phyloP scores from a whole-genome alignment of 2,113 vertebrate species.

The Myotis brandtii region DNA sequence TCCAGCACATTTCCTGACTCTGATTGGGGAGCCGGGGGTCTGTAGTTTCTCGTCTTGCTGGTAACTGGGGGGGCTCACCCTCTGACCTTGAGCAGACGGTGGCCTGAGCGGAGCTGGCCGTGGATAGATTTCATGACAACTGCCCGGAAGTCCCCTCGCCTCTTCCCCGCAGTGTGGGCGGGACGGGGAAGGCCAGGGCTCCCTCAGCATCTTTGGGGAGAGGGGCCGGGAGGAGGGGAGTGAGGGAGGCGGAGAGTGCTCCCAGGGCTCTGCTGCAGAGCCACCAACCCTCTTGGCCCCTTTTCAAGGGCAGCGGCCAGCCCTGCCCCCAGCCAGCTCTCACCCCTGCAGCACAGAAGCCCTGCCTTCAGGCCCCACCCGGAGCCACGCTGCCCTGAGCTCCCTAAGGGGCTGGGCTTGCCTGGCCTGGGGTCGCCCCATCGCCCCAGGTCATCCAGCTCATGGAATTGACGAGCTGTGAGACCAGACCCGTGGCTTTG shows the following conservation, averaged over 20 bases:
- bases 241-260: accelerated
- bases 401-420: background rate
- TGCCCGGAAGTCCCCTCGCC: too few relatives aligned
- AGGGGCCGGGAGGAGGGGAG: accelerated
- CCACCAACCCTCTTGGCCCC: accelerated
- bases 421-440: background rate
- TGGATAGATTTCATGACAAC: background rate
- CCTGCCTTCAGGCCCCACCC: accelerated
- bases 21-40: background rate
- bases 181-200: too few relatives aligned
- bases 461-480: background rate
- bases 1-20: background rate
- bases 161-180: background rate
- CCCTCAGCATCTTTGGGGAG: background rate
- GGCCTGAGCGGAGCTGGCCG: background rate
- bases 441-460: background rate
- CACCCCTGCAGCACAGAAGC: background rate
- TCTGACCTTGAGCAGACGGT: background rate
- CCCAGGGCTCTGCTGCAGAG: background rate
- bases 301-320: background rate
- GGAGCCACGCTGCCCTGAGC: background rate
- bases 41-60: background rate
- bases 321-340: background rate
- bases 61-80: accelerated
- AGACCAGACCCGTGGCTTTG: background rate